phyloP scores from a whole-genome alignment of 2,888 invertebrate genomes.

The Willowsia nigromaculata region DNA sequence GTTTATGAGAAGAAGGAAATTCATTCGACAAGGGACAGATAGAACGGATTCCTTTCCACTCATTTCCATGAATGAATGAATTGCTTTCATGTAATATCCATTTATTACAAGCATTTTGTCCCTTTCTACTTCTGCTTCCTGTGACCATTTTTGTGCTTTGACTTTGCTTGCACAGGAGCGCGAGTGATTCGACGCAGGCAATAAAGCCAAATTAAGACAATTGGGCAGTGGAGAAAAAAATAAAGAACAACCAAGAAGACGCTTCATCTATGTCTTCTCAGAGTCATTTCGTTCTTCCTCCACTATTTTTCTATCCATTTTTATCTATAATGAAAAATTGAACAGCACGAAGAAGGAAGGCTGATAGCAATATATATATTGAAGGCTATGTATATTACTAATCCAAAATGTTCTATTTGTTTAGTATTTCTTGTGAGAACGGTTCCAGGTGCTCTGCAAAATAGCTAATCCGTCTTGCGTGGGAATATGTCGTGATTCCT shows the following conservation, averaged over 20 bases:
- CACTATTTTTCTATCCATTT: conserved; percentile 17
- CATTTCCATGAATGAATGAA: conserved; percentile 5
- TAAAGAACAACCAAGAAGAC: neutral
- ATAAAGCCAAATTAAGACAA: conserved; percentile 64
- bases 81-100: neutral
- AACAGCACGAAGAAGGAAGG: conserved; percentile 1
- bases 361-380: too few relatives aligned
- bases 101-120: neutral
- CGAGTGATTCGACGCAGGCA: neutral
- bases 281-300: neutral
- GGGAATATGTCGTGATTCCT: conserved; percentile 19
- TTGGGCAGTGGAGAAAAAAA: neutral
- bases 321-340: conserved; percentile 16
- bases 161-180: conserved; percentile 6
- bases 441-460: conserved; percentile 27
- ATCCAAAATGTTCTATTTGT: neutral
- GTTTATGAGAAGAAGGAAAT: neutral
- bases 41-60: neutral
- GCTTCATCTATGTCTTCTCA: neutral
- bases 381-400: neutral
- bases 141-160: conserved; percentile 48
- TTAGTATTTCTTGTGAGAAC: conserved; percentile 8
- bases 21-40: neutral
- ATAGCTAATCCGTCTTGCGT: conserved; percentile 17
- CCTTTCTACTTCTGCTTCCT: conserved; percentile 57